Evolutionary conservation across 2,113 vertebrate species (phyloP), one percentile per base, ranked within the genome.

Genomic region (Oreochromis aureus): DNA sequence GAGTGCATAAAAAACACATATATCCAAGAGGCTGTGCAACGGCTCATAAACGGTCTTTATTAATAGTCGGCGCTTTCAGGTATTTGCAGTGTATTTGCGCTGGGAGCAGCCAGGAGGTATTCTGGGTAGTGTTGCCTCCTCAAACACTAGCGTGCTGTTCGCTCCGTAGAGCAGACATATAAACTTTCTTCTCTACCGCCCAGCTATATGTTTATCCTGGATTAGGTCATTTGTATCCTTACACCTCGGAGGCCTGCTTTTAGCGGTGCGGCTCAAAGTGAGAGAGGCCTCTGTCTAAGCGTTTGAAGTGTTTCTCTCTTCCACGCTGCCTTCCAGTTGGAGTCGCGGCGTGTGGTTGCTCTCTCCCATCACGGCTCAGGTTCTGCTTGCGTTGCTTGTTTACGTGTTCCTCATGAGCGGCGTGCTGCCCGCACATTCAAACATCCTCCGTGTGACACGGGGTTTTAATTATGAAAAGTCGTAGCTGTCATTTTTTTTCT

Each of bases 221-320:
- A 94, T 93, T 89, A 91, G 92, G 86, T 95, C 92, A 92, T 94
- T 93, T 94, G 92, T 93, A 87, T 94, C 92, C 91, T 89, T 87
- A 76, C 93, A 93, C 86, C 85, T 92, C 6, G 32, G 82, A 93
- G 90, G 86, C 81, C 88, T n/a, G 91, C 91, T 91, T 90, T 92
- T 83, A 90, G 85, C 81, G 19, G 86, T 63, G 3, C 8, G 30
- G 13, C 86, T 56, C 80, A 82, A 87, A 80, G 90, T 66, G 66
- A 85, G 86, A 91, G 86, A 86, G 82, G 36, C n/a, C 90, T 91
- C 81, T 89, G 88, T 91, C 71, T 83, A 16, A 89, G 54, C 22
- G n/a, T 78, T 83, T 63, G 84, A 59, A 86, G 80, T 22, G 6
- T 82, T 89, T 69, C 80, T 83, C 82, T 82, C 69, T 18, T 71